Evolutionary conservation across 1,140 invertebrate species (phyloP).

Genomic region (Drosophila navojoa): DNA sequence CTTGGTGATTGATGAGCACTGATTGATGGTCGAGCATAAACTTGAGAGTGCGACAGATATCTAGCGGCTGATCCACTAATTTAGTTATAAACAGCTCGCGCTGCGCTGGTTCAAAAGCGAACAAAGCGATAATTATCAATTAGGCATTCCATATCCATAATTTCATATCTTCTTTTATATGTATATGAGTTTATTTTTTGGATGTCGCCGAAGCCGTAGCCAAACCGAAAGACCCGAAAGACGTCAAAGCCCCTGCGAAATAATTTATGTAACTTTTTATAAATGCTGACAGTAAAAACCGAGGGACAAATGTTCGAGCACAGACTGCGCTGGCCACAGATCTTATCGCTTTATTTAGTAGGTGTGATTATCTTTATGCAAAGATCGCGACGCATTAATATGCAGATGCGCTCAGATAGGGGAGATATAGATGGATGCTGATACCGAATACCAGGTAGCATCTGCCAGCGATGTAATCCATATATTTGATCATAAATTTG

Average conservation of each 20-base stretch:
- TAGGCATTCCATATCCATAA: constrained; percentile 78
- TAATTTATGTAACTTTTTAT: constrained; percentile 83
- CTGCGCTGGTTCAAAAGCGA: constrained; percentile 32
- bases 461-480: constrained; percentile 26
- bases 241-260: constrained; percentile 24
- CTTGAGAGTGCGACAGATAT: neutral
- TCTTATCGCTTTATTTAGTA: constrained; percentile 71
- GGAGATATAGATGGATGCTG: constrained; percentile 7
- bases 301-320: constrained; percentile 64
- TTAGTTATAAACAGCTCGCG: constrained; percentile 31
- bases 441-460: constrained; percentile 16
- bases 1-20: constrained; percentile 32
- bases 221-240: neutral
- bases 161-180: constrained; percentile 11
- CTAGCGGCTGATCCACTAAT: constrained; percentile 31
- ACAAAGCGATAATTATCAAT: constrained; percentile 83
- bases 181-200: no score
- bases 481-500: constrained; percentile 43
- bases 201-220: neutral
- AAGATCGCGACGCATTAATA: constrained; percentile 68
- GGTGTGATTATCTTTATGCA: constrained; percentile 81
- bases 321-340: constrained; percentile 11
- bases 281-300: constrained; percentile 74
- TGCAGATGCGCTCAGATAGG: constrained; percentile 54
- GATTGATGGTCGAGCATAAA: neutral